phyloP scores from a whole-genome alignment of 30 jellyfish, hydroid and myxozoan genomes.

The Turritopsis rubra region DNA sequence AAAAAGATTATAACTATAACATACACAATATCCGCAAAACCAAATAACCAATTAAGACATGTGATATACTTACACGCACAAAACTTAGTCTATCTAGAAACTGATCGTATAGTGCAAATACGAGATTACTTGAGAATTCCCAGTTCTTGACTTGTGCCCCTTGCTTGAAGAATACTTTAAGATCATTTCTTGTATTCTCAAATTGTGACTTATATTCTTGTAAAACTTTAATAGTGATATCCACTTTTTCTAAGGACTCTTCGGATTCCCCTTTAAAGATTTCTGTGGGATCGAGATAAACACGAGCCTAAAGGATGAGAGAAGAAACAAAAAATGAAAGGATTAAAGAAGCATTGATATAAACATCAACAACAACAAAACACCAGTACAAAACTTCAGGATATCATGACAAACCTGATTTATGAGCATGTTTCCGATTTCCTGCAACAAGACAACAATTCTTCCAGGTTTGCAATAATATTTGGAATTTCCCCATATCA shows the following conservation, averaged over 20 bases:
- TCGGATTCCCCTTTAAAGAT: slow-evolving; percentile 78
- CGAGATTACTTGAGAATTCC: slow-evolving; percentile 85
- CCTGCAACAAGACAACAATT: slow-evolving; percentile 74
- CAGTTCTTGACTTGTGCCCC: slow-evolving; percentile 57
- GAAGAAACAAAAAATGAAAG: neutral
- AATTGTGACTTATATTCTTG: slow-evolving; percentile 62
- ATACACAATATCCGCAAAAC: too few relatives aligned
- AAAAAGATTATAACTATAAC: too few relatives aligned
- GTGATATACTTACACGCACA: slow-evolving; percentile 51
- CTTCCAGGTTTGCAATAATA: slow-evolving; percentile 83
- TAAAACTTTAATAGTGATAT: slow-evolving; percentile 38
- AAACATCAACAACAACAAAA: neutral
- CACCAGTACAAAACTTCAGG: neutral
- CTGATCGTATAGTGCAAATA: slow-evolving; percentile 77
- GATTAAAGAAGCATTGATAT: neutral
- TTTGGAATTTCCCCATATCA: slow-evolving; percentile 86
- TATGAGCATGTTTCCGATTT: slow-evolving; percentile 75
- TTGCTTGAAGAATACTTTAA: slow-evolving; percentile 49
- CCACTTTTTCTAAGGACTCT: slow-evolving; percentile 69
- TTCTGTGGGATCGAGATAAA: slow-evolving; percentile 78
- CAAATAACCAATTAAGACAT: too few relatives aligned
- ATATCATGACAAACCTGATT: slow-evolving; percentile 42
- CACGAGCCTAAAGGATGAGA: slow-evolving; percentile 52
- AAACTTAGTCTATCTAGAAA: slow-evolving; percentile 55
- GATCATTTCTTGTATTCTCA: slow-evolving; percentile 63